phyloP scores from a whole-genome alignment of 2,113 vertebrate species.

The Melanostigma gelatinosum region DNA sequence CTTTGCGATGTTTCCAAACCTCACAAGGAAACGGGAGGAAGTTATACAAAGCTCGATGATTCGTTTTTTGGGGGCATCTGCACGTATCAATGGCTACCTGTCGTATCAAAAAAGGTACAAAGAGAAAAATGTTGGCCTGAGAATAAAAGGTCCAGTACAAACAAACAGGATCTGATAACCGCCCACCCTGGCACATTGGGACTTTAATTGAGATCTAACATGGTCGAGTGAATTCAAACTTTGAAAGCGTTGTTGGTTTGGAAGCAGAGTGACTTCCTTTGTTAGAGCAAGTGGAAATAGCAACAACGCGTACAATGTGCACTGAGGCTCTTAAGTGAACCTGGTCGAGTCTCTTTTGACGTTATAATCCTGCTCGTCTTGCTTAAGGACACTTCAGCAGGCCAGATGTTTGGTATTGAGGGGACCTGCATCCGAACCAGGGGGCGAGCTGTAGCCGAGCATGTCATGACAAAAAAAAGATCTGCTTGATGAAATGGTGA shows the following conservation, averaged over 20 bases:
- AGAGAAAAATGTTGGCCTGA: not conserved
- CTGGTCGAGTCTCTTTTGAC: not conserved
- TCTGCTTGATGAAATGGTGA: conserved; percentile 66
- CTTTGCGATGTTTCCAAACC: not conserved
- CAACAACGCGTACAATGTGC: not conserved
- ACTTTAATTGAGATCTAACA: not conserved
- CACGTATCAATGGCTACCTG: not conserved
- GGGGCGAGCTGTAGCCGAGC: conserved; percentile 3
- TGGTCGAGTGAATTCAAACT: not conserved
- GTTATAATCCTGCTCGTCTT: not conserved
- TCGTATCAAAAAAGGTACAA: not conserved
- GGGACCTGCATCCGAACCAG: not conserved
- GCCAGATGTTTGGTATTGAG: not conserved
- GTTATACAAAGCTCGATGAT: not conserved
- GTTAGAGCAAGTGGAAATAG: not conserved
- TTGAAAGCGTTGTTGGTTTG: not conserved
- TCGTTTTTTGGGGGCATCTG: not conserved
- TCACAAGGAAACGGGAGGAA: not conserved
- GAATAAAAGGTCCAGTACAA: not conserved
- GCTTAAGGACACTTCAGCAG: conserved; percentile 19
- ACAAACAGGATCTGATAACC: not conserved
- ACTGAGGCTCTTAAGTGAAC: too few species aligned
- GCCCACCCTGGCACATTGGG: not conserved
- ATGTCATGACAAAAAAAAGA: conserved; percentile 47
- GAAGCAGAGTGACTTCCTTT: not conserved